These are phyloP conservation scores for Xylota sylvarum DNA, from an alignment of 2,888 invertebrate genomes.

Conservation along the genomic window DNA sequence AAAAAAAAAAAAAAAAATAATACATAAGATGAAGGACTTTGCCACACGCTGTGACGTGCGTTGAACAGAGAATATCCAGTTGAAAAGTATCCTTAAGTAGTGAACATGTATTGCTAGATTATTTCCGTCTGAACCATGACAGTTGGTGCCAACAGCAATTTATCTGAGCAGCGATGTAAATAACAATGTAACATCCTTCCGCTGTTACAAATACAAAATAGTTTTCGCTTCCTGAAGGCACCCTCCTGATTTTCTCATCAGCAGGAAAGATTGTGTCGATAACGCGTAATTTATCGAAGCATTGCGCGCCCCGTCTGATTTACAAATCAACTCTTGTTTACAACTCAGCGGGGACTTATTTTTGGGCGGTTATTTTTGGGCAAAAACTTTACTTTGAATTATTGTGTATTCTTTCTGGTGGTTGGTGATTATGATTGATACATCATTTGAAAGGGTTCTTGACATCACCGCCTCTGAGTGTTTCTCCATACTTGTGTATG, in stretches of 20 bases:
- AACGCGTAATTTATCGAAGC: slow-evolving; percentile 58
- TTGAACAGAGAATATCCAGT: slow-evolving; percentile 32
- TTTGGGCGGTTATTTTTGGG: slow-evolving; percentile 30
- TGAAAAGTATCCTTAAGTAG: slow-evolving; percentile 37
- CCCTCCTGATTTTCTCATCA: slow-evolving; percentile 35
- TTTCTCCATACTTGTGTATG: not conserved
- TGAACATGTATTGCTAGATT: slow-evolving; percentile 19
- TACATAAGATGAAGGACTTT: slow-evolving; percentile 16
- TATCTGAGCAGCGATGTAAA: slow-evolving; percentile 48
- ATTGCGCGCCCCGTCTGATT: slow-evolving; percentile 41
- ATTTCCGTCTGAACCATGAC: slow-evolving; percentile 33
- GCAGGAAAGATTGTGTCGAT: slow-evolving; percentile 60
- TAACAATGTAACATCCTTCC: slow-evolving; percentile 66
- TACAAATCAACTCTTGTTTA: slow-evolving; percentile 31
- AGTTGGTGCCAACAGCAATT: slow-evolving; percentile 49
- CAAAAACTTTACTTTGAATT: slow-evolving; percentile 9
- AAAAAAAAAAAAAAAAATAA: not conserved
- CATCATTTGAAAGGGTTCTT: slow-evolving; percentile 32
- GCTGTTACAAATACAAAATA: slow-evolving; percentile 49
- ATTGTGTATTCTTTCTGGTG: slow-evolving; percentile 23
- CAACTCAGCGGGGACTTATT: slow-evolving; percentile 54
- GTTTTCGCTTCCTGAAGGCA: slow-evolving; percentile 46
- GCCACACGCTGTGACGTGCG: slow-evolving; percentile 51
- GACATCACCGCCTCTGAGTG: not conserved
- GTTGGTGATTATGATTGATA: slow-evolving; percentile 41